phyloP scores from a whole-genome alignment of 2,797 vertebrate genomes.

The Amazona ochrocephala region DNA sequence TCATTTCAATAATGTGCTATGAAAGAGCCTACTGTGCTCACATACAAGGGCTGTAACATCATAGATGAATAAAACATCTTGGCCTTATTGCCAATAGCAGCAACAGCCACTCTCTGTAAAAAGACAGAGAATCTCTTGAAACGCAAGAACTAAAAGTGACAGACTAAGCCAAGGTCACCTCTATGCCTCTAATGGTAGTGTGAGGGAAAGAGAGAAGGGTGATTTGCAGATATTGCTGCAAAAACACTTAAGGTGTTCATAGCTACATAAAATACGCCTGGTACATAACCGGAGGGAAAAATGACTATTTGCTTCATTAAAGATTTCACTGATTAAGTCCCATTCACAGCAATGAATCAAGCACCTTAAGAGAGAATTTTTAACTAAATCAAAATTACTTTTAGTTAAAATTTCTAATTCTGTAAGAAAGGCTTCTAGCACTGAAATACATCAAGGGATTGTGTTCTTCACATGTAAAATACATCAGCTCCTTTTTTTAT shows the following conservation, averaged over 20 bases:
- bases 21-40: neutral
- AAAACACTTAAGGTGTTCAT: neutral
- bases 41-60: conserved; percentile 19
- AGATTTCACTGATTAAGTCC: neutral
- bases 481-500: neutral
- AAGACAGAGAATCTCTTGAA: conserved; percentile 31
- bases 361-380: neutral
- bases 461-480: neutral
- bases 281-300: neutral
- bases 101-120: conserved; percentile 12
- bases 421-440: neutral
- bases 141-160: neutral
- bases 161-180: neutral
- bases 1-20: neutral
- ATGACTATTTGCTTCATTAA: neutral
- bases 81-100: conserved; percentile 5
- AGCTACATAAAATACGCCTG: neutral
- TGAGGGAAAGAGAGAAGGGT: neutral
- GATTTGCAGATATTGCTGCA: neutral
- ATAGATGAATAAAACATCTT: conserved; percentile 52
- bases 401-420: neutral
- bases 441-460: neutral
- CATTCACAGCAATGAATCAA: neutral
- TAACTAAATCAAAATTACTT: neutral
- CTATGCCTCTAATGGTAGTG: neutral